Conservation (phyloP, 2,797 vertebrate genomes). For the Silurus lanzhouensis region DNA sequence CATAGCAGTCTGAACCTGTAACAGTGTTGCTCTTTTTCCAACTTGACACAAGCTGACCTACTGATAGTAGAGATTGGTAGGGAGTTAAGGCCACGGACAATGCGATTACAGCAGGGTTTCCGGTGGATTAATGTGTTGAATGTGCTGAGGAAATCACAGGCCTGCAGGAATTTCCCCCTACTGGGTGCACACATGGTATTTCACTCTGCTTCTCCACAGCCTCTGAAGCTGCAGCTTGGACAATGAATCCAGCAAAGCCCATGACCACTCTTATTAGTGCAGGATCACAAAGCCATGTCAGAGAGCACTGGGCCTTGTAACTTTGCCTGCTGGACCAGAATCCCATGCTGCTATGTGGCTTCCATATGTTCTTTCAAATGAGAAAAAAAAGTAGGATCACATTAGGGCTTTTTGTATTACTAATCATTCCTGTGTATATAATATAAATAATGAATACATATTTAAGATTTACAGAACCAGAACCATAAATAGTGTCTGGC, state of each 20-base stretch:
- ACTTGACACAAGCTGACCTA: conserved; percentile 62
- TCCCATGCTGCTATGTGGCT: conserved; percentile 41
- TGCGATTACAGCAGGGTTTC: conserved; percentile 74
- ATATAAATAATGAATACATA: conserved; percentile 45
- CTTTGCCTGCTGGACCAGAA: conserved; percentile 29
- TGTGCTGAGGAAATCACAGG: conserved; percentile 77
- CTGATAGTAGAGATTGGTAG: conserved; percentile 64
- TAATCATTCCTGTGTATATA: conserved; percentile 3
- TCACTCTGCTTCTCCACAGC: conserved; percentile 63
- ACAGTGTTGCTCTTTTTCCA: conserved; percentile 26
- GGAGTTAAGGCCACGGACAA: conserved; percentile 68
- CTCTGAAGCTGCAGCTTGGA: conserved; percentile 67
- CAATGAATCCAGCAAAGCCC: conserved; percentile 61
- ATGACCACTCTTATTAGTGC: conserved; percentile 71
- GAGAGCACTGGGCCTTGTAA: conserved; percentile 69
- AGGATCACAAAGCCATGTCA: conserved; percentile 65
- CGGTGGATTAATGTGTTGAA: conserved; percentile 71
- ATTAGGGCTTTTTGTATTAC: background rate
- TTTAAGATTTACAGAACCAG: conserved; percentile 60
- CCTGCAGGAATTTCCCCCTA: conserved; percentile 87
- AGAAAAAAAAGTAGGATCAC: conserved; percentile 26
- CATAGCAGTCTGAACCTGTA: conserved; percentile 12
- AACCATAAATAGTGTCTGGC: conserved; percentile 68
- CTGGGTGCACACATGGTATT: conserved; percentile 88
- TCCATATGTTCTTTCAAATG: conserved; percentile 41